These are phyloP conservation scores for Eupelmus urozonus DNA, from an alignment of 2,888 invertebrate genomes.

Conservation along the genomic window DNA sequence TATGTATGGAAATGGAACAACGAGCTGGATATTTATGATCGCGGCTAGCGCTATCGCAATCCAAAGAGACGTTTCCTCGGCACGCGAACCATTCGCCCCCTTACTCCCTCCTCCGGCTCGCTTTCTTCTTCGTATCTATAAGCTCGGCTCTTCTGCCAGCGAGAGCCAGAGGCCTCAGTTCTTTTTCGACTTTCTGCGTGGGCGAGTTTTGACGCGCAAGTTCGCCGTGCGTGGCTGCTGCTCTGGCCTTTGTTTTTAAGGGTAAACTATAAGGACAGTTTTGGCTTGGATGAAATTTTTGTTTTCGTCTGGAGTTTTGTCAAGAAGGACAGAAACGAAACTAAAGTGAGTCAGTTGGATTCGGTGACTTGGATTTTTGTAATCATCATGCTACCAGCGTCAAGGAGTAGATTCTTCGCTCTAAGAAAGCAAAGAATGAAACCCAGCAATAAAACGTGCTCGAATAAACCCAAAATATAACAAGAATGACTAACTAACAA, in stretches of 20 bases:
- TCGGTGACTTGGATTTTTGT: no score
- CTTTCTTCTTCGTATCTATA: not conserved
- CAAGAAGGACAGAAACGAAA: no score
- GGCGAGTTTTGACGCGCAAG: slow-evolving; percentile 27
- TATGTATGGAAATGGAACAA: slow-evolving; percentile 44
- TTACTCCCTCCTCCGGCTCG: not conserved
- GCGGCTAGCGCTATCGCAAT: slow-evolving; percentile 46
- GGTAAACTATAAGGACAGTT: no score
- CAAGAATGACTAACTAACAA: no score
- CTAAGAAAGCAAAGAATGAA: no score
- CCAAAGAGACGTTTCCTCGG: slow-evolving; percentile 66
- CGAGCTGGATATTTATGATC: slow-evolving; percentile 52
- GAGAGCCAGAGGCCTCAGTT: slow-evolving; percentile 53
- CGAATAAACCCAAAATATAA: no score
- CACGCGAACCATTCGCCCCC: slow-evolving; percentile 66
- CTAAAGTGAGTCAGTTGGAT: no score
- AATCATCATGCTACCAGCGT: not conserved
- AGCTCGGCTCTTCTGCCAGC: slow-evolving; percentile 17
- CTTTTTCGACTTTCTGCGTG: slow-evolving; percentile 60
- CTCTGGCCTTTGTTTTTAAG: no score
- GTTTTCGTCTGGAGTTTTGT: no score
- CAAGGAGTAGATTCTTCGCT: not conserved
- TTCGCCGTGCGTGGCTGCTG: no score
- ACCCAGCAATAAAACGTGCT: no score
- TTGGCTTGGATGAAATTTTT: no score